Evolutionary conservation across 2,113 vertebrate species (phyloP).

Genomic region (Macaca nemestrina): DNA sequence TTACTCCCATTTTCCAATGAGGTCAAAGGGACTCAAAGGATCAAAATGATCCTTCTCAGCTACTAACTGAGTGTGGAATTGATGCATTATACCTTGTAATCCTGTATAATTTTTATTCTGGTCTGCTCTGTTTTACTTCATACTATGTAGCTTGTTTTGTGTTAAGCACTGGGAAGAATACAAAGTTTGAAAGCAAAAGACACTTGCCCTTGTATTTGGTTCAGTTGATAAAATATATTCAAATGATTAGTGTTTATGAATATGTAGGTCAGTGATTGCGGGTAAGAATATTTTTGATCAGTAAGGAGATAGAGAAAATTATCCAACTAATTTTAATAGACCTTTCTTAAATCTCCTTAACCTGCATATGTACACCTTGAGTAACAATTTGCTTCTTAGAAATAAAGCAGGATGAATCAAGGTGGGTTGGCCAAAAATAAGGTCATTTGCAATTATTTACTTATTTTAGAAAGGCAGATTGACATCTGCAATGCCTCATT

Average conservation of each 20-base stretch:
- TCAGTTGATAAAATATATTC: neutral
- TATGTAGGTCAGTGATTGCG: neutral
- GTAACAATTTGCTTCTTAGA: neutral
- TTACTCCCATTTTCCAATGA: neutral
- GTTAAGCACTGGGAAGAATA: neutral
- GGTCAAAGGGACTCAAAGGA: neutral
- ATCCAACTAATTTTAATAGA: neutral
- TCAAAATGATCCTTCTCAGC: neutral
- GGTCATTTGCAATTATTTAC: neutral
- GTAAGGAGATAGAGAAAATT: neutral
- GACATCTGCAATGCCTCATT: neutral
- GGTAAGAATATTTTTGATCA: neutral
- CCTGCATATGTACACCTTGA: neutral
- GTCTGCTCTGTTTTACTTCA: neutral
- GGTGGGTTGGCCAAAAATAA: neutral
- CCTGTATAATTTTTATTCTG: neutral
- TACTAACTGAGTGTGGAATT: neutral
- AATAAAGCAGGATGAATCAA: neutral
- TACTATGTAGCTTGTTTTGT: neutral
- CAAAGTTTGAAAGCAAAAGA: neutral
- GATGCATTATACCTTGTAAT: neutral
- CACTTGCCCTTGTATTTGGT: neutral
- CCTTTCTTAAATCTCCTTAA: neutral
- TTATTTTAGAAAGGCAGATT: neutral
- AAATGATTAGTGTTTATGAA: neutral